Percentiles rank a stretch among this genome's conserved stretches.
Conservation (phyloP, 2,888 invertebrate species). For the Gymnosoma rotundatum region DNA sequence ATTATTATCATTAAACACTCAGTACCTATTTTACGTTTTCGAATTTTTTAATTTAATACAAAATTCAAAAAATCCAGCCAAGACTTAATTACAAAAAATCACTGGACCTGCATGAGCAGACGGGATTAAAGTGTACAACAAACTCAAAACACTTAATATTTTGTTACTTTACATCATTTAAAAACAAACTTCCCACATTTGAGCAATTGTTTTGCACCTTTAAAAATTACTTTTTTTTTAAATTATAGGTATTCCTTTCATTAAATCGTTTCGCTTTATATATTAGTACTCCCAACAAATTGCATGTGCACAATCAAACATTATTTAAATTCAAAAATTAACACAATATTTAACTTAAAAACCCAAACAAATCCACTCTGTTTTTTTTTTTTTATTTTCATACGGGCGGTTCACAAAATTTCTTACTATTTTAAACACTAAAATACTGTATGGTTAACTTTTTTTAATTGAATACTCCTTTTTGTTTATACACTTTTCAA, state of each 20-base stretch:
- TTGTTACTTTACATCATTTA: slow-evolving; percentile 32
- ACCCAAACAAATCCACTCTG: slow-evolving; percentile 41
- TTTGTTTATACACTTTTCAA: slow-evolving; percentile 43
- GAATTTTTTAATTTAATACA: neutral
- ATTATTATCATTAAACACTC: neutral
- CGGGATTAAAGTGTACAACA: neutral
- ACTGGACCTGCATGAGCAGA: neutral
- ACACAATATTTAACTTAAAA: slow-evolving; percentile 13
- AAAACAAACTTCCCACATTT: slow-evolving; percentile 51
- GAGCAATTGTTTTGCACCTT: slow-evolving; percentile 38
- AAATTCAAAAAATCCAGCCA: too few relatives aligned
- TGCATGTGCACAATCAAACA: slow-evolving; percentile 38
- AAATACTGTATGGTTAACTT: slow-evolving; percentile 55
- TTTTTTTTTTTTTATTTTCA: slow-evolving; percentile 22
- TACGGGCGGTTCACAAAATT: slow-evolving; percentile 56
- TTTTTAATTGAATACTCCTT: slow-evolving; percentile 24
- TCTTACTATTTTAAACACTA: slow-evolving; percentile 39
- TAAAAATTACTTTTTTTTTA: slow-evolving; percentile 34
- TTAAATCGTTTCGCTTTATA: neutral
- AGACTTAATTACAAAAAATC: neutral
- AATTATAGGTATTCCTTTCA: slow-evolving; percentile 23
- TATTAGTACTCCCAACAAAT: neutral
- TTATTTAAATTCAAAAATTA: neutral
- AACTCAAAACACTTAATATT: slow-evolving; percentile 14
- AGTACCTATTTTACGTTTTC: neutral